Evolutionary conservation across 2,888 invertebrate species (phyloP), one percentile per base, ranked within the genome.

Genomic region (Harpagoxenus sublaevis): DNA sequence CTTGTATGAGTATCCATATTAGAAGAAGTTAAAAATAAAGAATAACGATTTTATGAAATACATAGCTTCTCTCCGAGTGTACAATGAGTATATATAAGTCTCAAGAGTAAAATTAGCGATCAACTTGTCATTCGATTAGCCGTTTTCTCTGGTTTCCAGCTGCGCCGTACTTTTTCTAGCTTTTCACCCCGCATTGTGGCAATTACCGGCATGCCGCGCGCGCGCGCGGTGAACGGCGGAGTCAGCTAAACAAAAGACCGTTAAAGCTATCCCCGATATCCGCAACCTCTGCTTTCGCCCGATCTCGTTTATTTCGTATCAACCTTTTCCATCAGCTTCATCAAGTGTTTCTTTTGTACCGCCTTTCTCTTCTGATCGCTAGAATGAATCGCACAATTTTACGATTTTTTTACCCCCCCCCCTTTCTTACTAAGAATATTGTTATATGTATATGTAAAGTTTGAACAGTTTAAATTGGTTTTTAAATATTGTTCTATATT

Each of bases 211-310:
- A 86, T 83, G 74, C 87, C 78, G 23, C 23, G 23, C 23, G 23
- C 23, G 23, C 23, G 23, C 23, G 23, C 23, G 89, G 88, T 79
- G 86, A 88, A 88, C 89, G 89, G 87, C 84, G 86, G 87, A 88
- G 92, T 92, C 92, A 93, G 92, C 94, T 92, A 94, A 94, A 94
- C 93, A 94, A 93, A 93, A 93, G 93, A 91, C 89, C 90, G 88
- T 90, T 91, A 93, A 92, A 88, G 87, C 86, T 88, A 84, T 73
- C 87, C 88, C 82, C 89, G 89, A 88, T 89, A 89, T 89, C 90
- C 87, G 86, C 85, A 89, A 71, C 73, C 89, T 90, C 88, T 87
- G 89, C 83, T 83, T 88, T 85, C 87, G 86, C 70, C 84, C 84
- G 68, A 75, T 88, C 85, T 85, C 89, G 83, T 90, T 86, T 88